Evolutionary conservation across 2,113 vertebrate genomes (phyloP).

Genomic region (Hippocampus guttulatus): DNA sequence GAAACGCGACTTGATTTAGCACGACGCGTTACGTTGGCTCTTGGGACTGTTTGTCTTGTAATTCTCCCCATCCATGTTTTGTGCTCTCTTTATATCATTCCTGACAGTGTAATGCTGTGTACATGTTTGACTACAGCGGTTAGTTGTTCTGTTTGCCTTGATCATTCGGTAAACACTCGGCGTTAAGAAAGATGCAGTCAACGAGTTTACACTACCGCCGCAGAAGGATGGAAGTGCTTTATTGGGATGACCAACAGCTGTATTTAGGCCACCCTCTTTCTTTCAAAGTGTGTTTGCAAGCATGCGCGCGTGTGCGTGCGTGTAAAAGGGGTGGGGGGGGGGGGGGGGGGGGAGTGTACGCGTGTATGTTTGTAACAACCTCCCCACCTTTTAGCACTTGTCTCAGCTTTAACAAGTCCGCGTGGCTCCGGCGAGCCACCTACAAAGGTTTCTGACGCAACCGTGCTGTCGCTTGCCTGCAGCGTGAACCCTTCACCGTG

Average conservation of each 20-base stretch:
- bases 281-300: conserved; percentile 31
- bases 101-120: conserved; percentile 22
- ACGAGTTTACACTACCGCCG: conserved; percentile 61
- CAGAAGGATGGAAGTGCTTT: conserved; percentile 53
- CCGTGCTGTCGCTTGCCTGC: conserved; percentile 37
- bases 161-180: conserved; percentile 56
- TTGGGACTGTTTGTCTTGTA: conserved; percentile 32
- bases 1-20: conserved; percentile 19
- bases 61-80: conserved; percentile 16
- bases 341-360: not conserved
- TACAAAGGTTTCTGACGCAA: conserved; percentile 54
- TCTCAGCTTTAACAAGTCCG: conserved; percentile 55
- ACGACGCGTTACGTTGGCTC: not conserved
- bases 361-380: conserved; percentile 24
- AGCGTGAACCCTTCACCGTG: conserved; percentile 48
- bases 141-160: conserved; percentile 46
- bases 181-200: conserved; percentile 47
- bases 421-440: conserved; percentile 50
- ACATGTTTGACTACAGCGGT: conserved; percentile 7
- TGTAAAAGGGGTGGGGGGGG: too few relatives aligned
- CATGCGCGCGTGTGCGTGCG: conserved; percentile 15
- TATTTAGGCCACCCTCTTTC: conserved; percentile 60
- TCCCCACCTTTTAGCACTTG: conserved; percentile 12
- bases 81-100: conserved; percentile 25
- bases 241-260: conserved; percentile 74